Base-by-base conservation (phyloP, 2,113 vertebrate species). In the Sylvietta virens region DNA sequence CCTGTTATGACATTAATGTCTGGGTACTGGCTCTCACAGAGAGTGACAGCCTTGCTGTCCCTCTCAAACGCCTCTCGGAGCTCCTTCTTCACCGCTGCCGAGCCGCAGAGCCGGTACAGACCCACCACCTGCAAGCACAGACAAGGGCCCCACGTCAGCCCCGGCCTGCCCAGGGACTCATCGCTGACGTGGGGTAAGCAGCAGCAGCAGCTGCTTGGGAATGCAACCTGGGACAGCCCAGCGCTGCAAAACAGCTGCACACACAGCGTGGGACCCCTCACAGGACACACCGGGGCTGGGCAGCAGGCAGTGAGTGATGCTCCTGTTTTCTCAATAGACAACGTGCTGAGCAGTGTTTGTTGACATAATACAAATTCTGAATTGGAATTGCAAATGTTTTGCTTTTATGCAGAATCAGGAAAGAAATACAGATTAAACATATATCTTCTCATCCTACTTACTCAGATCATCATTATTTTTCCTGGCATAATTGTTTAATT, bases 1-100 rank as follows among this genome's bases (percentile, higher is more conserved):
- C 99, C 99, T 99, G 99, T 99, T 94, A 99, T 99, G 97, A 99
- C 99, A 83, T 99, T 99, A 90, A 99, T 98, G 94, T 99, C 99
- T 1, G 99, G 99, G 93, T 99, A 99, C 53, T 98, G 98, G 97
- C 97, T 99, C 97, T 99, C 99, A 64, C 98, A 98, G 66, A 99
- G 98, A 67, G 98, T 98, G 40, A 99, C 98, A 14, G 97, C 97
- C 58, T 98, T 97, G 97, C 99, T 99, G 98, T 99, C 98, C 85
- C 98, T 98, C 97, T 99, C 99, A 71, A 99, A 99, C 2, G 99
- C 99, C 92, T 99, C 99, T 3, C 99, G 98, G 9, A 99, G 98
- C 96, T 99, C 99, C 81, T 99, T 99, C 98, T 99, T 99, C 69
- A 99, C 99, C 0, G 99, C 99, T 3, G 99, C 99, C 0, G 99